phyloP scores from a whole-genome alignment of 2,888 invertebrate species.

The Apotomis betuletana region DNA sequence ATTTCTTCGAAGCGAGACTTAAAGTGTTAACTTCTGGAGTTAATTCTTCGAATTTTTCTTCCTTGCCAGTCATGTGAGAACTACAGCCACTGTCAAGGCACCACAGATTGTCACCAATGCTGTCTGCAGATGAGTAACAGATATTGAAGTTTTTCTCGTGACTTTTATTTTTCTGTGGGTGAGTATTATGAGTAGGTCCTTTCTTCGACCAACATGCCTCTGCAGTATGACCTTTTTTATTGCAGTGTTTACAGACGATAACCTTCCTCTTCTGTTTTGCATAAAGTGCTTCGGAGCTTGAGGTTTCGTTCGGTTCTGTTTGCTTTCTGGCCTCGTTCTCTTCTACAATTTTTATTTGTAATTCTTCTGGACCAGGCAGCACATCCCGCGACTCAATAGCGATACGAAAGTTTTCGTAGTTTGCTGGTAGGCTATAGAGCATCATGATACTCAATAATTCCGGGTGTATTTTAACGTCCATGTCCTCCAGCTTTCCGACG shows the following conservation, averaged over 20 bases:
- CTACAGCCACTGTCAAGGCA: slow-evolving; percentile 41
- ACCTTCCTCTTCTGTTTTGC: too few species aligned
- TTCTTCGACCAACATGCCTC: slow-evolving; percentile 20
- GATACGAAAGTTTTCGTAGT: too few species aligned
- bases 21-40: background rate
- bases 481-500: too few species aligned
- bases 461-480: too few species aligned
- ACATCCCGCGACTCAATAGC: too few species aligned
- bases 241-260: slow-evolving; percentile 11
- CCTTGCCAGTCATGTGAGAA: slow-evolving; percentile 32
- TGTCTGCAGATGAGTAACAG: background rate
- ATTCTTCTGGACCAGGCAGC: too few species aligned
- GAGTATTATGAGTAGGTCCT: background rate
- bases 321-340: too few species aligned
- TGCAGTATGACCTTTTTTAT: slow-evolving; percentile 28
- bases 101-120: background rate
- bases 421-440: too few species aligned
- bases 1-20: slow-evolving; percentile 2
- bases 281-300: too few species aligned
- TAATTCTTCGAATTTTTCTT: slow-evolving; percentile 4
- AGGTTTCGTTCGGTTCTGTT: too few species aligned
- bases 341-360: too few species aligned
- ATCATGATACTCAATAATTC: too few species aligned
- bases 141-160: background rate
- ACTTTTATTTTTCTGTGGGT: background rate